Percentiles rank a stretch among this genome's conserved stretches.
Conservation (phyloP, 2,888 invertebrate genomes). For the Diarsia mendica region DNA sequence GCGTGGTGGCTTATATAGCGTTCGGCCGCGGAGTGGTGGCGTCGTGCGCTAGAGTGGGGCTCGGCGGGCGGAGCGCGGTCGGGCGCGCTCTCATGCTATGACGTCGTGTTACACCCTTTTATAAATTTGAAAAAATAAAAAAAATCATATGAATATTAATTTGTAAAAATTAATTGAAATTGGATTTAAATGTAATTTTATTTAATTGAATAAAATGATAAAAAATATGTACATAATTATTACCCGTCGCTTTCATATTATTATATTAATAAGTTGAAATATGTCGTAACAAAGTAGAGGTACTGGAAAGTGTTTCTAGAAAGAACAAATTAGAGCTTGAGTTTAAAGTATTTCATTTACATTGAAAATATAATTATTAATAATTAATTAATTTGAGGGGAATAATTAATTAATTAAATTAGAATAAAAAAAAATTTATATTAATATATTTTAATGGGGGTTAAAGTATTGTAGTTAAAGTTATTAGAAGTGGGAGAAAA, state of each 20-base stretch:
- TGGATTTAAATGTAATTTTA: constrained; percentile 93
- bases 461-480: constrained; percentile 89
- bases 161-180: constrained; percentile 86
- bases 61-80: too few relatives aligned
- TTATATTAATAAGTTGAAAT: constrained; percentile 90
- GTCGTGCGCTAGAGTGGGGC: too few relatives aligned
- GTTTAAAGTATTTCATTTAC: constrained; percentile 91
- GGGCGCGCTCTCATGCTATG: too few relatives aligned
- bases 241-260: constrained; percentile 95
- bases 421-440: constrained; percentile 88
- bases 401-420: constrained; percentile 75
- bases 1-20: too few relatives aligned
- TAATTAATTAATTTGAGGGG: constrained; percentile 82
- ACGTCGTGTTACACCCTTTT: too few relatives aligned
- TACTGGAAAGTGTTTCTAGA: constrained; percentile 94
- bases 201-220: constrained; percentile 90
- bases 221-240: constrained; percentile 94
- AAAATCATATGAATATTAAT: constrained; percentile 83
- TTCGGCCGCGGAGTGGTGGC: too few relatives aligned
- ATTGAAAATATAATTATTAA: constrained; percentile 91
- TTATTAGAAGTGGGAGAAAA: too few relatives aligned
- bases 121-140: too few relatives aligned
- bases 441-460: constrained; percentile 77
- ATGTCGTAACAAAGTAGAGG: constrained; percentile 96
- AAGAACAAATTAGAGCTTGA: constrained; percentile 91